Conservation (phyloP, 2,888 invertebrate genomes). For the Polyommatus icarus region DNA sequence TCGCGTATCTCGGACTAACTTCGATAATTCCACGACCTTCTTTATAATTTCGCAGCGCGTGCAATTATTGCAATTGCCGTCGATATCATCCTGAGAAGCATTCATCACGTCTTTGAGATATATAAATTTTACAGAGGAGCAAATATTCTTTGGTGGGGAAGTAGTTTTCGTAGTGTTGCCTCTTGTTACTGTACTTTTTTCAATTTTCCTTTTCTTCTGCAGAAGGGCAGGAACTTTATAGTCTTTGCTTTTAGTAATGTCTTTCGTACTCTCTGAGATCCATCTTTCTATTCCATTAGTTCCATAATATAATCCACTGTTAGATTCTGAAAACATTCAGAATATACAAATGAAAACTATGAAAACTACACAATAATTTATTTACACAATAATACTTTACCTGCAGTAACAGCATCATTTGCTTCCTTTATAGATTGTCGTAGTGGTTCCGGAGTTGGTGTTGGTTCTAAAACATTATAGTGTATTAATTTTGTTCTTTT, state of each 20-base stretch:
- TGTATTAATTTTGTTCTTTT: not conserved
- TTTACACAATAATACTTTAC: not conserved
- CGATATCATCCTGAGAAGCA: conserved; percentile 8
- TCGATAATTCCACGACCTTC: conserved; percentile 23
- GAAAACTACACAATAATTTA: not conserved
- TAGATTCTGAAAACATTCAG: not conserved
- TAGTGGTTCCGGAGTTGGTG: not conserved
- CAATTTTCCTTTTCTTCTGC: conserved; percentile 29
- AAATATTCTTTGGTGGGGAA: conserved; percentile 2
- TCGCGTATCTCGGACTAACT: conserved; percentile 17
- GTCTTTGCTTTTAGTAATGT: conserved; percentile 21
- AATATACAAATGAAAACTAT: not conserved
- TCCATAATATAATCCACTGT: conserved; percentile 21
- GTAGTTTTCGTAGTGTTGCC: not conserved
- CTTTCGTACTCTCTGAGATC: conserved; percentile 27
- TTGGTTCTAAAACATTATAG: not conserved
- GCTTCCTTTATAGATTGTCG: not conserved
- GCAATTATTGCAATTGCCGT: conserved; percentile 27
- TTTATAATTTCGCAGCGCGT: conserved; percentile 23
- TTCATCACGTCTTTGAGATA: conserved; percentile 29
- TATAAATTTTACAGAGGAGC: conserved; percentile 21
- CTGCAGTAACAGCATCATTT: not conserved
- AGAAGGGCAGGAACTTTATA: conserved; percentile 13
- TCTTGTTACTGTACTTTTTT: conserved; percentile 13
- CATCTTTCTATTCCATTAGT: conserved; percentile 27